Conservation (phyloP, 2,797 vertebrate genomes). For the Pelodytes ibericus region DNA sequence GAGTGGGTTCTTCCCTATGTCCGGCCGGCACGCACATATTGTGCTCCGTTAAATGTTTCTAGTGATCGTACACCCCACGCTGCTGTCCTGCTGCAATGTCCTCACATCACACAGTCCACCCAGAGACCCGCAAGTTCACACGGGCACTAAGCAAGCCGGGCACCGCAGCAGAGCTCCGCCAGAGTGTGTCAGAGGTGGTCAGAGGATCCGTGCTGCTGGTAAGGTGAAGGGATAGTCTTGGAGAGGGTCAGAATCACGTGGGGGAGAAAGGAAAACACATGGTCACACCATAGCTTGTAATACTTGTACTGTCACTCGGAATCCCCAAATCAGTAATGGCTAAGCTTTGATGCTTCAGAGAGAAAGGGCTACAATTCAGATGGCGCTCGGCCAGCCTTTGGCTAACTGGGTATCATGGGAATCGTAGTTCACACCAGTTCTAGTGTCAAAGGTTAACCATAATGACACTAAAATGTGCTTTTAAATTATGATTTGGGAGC, state of each 20-base stretch:
- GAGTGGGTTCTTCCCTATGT: not conserved
- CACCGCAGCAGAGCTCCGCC: slow-evolving; percentile 91
- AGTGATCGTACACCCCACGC: too few species aligned
- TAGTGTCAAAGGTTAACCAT: too few species aligned
- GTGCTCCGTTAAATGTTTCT: slow-evolving; percentile 2
- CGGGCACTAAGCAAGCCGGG: slow-evolving; percentile 90
- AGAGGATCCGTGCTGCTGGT: slow-evolving; percentile 88
- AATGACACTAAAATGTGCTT: too few species aligned
- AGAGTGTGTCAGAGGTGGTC: slow-evolving; percentile 94
- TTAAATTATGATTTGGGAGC: too few species aligned
- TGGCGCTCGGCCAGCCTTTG: too few species aligned
- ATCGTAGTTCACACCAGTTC: too few species aligned
- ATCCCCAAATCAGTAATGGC: too few species aligned
- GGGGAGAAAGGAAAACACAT: not conserved
- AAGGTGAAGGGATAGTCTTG: slow-evolving; percentile 60
- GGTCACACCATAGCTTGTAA: not conserved
- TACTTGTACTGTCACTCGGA: too few species aligned
- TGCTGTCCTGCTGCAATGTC: slow-evolving; percentile 31
- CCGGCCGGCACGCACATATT: slow-evolving; percentile 8
- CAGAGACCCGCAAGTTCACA: slow-evolving; percentile 92
- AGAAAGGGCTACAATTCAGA: too few species aligned
- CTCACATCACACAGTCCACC: slow-evolving; percentile 59
- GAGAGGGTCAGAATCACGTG: slow-evolving; percentile 13
- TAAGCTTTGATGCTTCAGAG: too few species aligned
- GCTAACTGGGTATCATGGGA: too few species aligned